Conservation (phyloP, 2,888 invertebrate genomes). For the Orthonychiurus folsomi region DNA sequence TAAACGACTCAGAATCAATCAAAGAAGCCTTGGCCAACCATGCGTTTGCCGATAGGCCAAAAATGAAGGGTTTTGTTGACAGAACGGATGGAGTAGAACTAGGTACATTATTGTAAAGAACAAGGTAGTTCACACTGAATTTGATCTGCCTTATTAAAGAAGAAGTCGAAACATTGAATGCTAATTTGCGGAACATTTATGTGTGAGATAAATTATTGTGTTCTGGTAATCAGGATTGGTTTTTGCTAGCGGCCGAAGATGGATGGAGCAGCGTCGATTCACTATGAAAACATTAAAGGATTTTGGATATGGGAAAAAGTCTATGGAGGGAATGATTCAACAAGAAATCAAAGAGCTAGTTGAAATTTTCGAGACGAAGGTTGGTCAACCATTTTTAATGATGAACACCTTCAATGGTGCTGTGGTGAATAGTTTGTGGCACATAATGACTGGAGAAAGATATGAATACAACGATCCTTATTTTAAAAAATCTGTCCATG, state of each 20-base stretch:
- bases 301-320: conserved; percentile 18
- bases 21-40: conserved; percentile 14
- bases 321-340: conserved; percentile 16
- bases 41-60: conserved; percentile 15
- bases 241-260: conserved; percentile 13
- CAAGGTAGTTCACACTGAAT: no score
- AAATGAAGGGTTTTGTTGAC: conserved; percentile 2
- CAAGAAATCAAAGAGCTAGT: conserved; percentile 16
- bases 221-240: no score
- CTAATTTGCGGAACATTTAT: no score
- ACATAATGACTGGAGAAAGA: conserved; percentile 16
- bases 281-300: conserved; percentile 15
- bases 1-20: conserved; percentile 18
- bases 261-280: conserved; percentile 16
- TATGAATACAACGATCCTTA: conserved; percentile 4
- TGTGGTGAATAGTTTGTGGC: conserved; percentile 20
- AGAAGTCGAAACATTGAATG: no score
- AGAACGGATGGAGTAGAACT: no score
- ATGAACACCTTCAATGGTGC: conserved; percentile 15
- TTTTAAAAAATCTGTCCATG: no score
- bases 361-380: background rate
- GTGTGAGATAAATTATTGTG: background rate
- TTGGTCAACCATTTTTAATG: conserved; percentile 9
- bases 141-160: no score
- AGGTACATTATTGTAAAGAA: background rate